These are phyloP conservation scores for Eurytoma californica DNA, from an alignment of 2,888 invertebrate species.

Conservation along the genomic window DNA sequence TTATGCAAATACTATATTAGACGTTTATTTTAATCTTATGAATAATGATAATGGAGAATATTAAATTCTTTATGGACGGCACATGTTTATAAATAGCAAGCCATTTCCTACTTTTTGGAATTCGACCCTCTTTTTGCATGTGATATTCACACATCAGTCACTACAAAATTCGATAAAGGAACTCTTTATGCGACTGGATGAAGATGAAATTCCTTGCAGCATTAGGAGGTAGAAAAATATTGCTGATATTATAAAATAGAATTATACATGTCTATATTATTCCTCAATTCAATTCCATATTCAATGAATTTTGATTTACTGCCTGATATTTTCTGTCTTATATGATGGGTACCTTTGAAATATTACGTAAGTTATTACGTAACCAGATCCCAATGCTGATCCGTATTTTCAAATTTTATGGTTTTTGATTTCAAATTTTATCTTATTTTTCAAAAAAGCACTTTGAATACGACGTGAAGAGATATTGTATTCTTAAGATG, in stretches of 20 bases:
- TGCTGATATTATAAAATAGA: neutral
- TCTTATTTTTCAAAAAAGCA: too few relatives aligned
- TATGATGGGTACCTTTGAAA: too few relatives aligned
- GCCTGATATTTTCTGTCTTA: too few relatives aligned
- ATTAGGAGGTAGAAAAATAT: neutral
- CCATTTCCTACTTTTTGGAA: constrained; percentile 8
- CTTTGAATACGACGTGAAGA: too few relatives aligned
- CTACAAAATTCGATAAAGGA: constrained; percentile 14
- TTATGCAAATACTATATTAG: too few relatives aligned
- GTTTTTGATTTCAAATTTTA: too few relatives aligned
- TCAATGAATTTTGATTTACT: too few relatives aligned
- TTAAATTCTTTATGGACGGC: neutral
- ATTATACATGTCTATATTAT: neutral
- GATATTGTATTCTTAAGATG: too few relatives aligned
- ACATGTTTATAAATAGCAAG: neutral
- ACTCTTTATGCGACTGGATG: neutral
- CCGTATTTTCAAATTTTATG: too few relatives aligned
- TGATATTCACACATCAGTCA: constrained; percentile 30
- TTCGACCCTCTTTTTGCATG: neutral
- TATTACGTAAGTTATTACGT: neutral
- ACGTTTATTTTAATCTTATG: too few relatives aligned
- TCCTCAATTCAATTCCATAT: too few relatives aligned
- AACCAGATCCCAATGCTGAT: too few relatives aligned
- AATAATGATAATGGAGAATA: neutral
- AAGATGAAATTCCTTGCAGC: neutral